Percentiles rank a stretch among this genome's conserved stretches.
These are phyloP conservation scores for Lasioglossum figueresi DNA, from an alignment of 2,888 invertebrate genomes.

Conservation along the genomic window DNA sequence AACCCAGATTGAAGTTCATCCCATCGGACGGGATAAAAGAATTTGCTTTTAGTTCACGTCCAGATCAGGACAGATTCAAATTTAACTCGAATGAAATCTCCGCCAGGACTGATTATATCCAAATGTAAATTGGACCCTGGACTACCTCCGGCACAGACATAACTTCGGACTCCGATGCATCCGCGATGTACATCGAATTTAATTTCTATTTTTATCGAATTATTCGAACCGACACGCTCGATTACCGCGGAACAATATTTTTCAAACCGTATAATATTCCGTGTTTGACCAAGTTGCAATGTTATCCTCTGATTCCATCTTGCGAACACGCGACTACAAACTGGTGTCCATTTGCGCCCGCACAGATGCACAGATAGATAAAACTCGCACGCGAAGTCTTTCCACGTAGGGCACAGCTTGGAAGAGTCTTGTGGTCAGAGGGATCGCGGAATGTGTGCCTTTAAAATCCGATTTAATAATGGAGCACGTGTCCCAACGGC, in stretches of 20 bases:
- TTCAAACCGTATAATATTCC: background rate
- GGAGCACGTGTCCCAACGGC: background rate
- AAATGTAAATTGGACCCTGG: no score
- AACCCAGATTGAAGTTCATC: background rate
- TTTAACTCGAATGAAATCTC: no score
- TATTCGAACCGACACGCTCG: background rate
- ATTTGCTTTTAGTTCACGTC: background rate
- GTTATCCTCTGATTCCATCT: background rate
- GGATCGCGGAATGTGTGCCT: background rate
- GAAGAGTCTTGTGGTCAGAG: background rate
- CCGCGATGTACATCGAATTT: background rate
- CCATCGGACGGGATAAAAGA: background rate
- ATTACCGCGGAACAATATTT: background rate
- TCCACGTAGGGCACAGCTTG: background rate
- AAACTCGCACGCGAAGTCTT: constrained; percentile 16
- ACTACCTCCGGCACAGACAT: no score
- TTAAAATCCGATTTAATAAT: constrained; percentile 32
- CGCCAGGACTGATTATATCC: no score
- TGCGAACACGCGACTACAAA: constrained; percentile 3
- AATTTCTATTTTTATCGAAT: background rate
- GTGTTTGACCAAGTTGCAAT: background rate
- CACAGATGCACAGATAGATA: constrained; percentile 16
- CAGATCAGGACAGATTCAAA: no score
- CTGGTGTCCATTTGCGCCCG: constrained; percentile 12
- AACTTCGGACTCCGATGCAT: no score